phyloP scores from a whole-genome alignment of 1,140 invertebrate species.

The Leucophenga varia region DNA sequence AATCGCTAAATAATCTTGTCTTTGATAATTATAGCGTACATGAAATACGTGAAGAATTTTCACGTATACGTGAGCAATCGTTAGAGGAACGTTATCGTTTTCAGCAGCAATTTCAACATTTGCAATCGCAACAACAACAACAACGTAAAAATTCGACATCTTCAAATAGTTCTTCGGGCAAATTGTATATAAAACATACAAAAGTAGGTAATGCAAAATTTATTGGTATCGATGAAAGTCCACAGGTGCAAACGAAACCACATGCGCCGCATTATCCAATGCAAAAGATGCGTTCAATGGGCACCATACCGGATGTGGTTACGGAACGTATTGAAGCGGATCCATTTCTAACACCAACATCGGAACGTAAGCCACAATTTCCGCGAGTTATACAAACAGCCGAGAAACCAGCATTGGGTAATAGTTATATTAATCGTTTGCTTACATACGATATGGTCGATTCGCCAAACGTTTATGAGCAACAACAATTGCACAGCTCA shows the following conservation, averaged over 20 bases:
- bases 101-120: constrained; percentile 26
- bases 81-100: constrained; percentile 33
- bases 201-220: constrained; percentile 56
- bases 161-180: constrained; percentile 37
- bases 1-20: constrained; percentile 50
- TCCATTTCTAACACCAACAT: constrained; percentile 50
- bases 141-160: constrained; percentile 39
- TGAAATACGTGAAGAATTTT: constrained; percentile 41
- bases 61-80: constrained; percentile 36
- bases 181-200: constrained; percentile 37
- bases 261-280: constrained; percentile 38
- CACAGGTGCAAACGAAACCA: constrained; percentile 9
- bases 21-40: constrained; percentile 45
- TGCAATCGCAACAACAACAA: constrained; percentile 9
- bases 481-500: constrained; percentile 5
- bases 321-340: constrained; percentile 45
- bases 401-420: constrained; percentile 29
- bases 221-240: constrained; percentile 47
- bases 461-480: constrained; percentile 12
- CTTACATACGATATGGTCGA: constrained; percentile 45
- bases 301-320: constrained; percentile 50
- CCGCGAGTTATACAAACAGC: constrained; percentile 36
- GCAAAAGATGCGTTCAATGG: constrained; percentile 54
- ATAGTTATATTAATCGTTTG: constrained; percentile 31
- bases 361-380: constrained; percentile 37